Base-by-base conservation (phyloP, 2,113 vertebrate species). In the Trichechus manatus region DNA sequence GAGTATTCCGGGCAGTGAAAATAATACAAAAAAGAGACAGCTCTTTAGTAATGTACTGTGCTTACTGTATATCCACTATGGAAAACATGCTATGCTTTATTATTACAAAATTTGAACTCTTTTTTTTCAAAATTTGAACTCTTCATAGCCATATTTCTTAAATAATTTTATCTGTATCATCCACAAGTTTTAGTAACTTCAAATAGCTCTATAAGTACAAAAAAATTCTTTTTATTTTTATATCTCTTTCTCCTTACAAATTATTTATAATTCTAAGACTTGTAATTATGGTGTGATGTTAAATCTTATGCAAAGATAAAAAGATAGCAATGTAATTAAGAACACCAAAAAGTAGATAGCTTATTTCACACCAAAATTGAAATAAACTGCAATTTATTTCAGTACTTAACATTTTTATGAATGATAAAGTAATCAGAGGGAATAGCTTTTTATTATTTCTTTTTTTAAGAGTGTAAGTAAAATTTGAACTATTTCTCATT, bases 331-430 rank as follows among this genome's bases (percentile, higher is more conserved):
- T 44, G 1, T 72, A 90, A 92, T 68, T 50, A 22, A 33, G 81
- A 92, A 89, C 8, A 66, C 6, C 10, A 63, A 78, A 85, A 91
- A 61, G 27, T 87, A 64, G 66, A 10, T 75, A 91, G 79, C 44
- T 94, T 78, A 72, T 85, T 97, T 93, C n/a, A 86, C 17, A 59
- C 6, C 4, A 94, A 95, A 56, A 63, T 31, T 79, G 5, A 70
- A 39, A 39, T 39, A 39, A 39, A 39, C 84, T 53, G 22, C 19
- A 79, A 44, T 93, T 94, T 68, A 95, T 19, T 79, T 87, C 85
- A 82, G 27, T 23, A 42, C 14, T 36, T 77, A 68, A 79, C 72
- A 9, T 20, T 84, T 92, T 96, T 89, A 91, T 39, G 70, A 95
- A 22, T 89, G 27, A 95, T 36, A 95, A 64, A 90, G 77, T 89